A percentile compares a stretch with the other conserved stretches of the same genome.
These are phyloP conservation scores for human (Homo sapiens) DNA, from an alignment of 2,113 vertebrate genomes.

Conservation along the genomic window GRCh38 chr5:124437501-124438000, in stretches of 20 bases:
- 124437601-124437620: neutral
- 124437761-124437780: neutral
- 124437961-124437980: conserved; percentile 36
- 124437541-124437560: neutral
- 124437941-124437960: neutral
- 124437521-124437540: neutral
- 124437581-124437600: neutral
- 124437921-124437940: neutral
- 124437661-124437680: conserved; percentile 34
- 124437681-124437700: conserved; percentile 45
- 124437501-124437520: neutral
- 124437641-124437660: neutral
- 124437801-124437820: conserved; percentile 30
- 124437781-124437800: neutral
- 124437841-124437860: neutral
- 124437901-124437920: neutral
- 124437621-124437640: neutral
- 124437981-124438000: neutral
- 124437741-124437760: conserved; percentile 28
- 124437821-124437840: neutral
- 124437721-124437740: neutral
- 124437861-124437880: neutral
- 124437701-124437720: neutral
- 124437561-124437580: neutral
- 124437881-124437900: conserved; percentile 37